These are phyloP conservation scores for Aphis craccivora DNA, from an alignment of 1,140 invertebrate species.

Conservation along the genomic window DNA sequence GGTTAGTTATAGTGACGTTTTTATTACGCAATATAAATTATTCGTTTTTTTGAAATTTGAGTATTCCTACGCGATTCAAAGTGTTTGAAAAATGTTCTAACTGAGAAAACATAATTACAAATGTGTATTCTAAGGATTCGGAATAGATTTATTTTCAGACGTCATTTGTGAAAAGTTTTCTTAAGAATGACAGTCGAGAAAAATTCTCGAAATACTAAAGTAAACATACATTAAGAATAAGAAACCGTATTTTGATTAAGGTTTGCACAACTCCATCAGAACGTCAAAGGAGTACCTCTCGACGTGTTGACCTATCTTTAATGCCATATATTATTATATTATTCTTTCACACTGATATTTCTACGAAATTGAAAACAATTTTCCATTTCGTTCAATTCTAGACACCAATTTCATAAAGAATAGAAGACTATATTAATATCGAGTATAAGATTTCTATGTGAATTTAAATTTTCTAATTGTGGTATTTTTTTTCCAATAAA, in stretches of 20 bases:
- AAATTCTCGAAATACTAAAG: not conserved
- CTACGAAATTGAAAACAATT: not conserved
- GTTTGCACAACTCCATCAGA: not conserved
- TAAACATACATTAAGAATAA: constrained; percentile 11
- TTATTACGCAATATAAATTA: not conserved
- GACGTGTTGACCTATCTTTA: not conserved
- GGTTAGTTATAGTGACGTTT: not conserved
- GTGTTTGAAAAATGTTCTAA: not conserved
- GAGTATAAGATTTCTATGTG: not conserved
- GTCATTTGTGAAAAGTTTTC: not conserved
- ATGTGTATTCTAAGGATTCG: not conserved
- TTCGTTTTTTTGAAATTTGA: not conserved
- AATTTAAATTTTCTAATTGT: not conserved
- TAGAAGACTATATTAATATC: not conserved
- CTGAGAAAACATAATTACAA: not conserved
- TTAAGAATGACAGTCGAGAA: not conserved
- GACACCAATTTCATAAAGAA: not conserved
- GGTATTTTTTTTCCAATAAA: not conserved
- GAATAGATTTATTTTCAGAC: not conserved
- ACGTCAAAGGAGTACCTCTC: not conserved
- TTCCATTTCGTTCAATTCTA: not conserved
- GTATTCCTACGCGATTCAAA: not conserved
- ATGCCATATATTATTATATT: not conserved
- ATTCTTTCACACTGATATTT: not conserved
- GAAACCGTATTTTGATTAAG: not conserved